phyloP scores from a whole-genome alignment of 2,113 vertebrate species.

The Noctilio leporinus region DNA sequence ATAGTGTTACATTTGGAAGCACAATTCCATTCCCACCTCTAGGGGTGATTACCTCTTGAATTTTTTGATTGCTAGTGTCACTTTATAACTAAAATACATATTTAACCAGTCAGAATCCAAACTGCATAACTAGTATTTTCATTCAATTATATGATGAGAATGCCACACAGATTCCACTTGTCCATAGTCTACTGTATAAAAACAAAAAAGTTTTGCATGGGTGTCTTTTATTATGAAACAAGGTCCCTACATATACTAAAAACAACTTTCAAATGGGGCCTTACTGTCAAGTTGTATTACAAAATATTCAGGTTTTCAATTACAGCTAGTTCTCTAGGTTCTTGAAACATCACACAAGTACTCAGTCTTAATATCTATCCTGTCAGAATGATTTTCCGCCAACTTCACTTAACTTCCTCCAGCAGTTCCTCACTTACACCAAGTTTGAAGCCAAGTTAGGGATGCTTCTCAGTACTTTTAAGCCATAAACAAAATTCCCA shows the following conservation, averaged over 20 bases:
- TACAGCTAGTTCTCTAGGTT: background rate
- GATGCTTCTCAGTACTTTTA: background rate
- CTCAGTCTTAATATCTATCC: conserved; percentile 25
- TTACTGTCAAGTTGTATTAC: conserved; percentile 33
- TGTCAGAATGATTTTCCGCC: conserved; percentile 39
- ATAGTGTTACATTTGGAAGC: background rate
- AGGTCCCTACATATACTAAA: background rate
- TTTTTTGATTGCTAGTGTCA: background rate
- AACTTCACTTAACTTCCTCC: background rate
- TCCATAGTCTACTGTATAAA: conserved; percentile 1
- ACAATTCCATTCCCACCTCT: background rate
- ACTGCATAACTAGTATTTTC: background rate
- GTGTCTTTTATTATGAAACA: background rate
- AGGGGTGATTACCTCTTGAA: background rate
- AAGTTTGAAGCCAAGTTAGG: background rate
- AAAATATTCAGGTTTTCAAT: conserved; percentile 36
- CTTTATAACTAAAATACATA: background rate
- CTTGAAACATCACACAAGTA: background rate
- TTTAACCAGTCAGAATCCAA: background rate
- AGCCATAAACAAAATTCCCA: conserved; percentile 25
- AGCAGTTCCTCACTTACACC: background rate
- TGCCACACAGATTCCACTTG: background rate
- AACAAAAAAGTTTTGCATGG: background rate
- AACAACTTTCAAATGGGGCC: background rate
- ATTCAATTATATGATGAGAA: background rate